Conservation (phyloP, 1,140 invertebrate species). For the Drosophila mauritiana region DNA sequence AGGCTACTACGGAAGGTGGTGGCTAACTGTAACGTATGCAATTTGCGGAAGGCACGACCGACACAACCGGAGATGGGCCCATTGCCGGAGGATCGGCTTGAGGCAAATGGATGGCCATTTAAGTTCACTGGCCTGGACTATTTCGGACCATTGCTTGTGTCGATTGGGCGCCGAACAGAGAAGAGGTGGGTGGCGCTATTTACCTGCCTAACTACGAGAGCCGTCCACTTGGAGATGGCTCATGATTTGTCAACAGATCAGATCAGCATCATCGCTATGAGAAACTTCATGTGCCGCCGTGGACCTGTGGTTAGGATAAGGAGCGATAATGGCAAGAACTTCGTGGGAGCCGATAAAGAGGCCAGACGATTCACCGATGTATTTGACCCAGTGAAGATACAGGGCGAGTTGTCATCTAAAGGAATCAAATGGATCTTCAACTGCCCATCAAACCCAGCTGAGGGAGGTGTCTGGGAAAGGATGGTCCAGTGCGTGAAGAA, state of each 20-base stretch:
- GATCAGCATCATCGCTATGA: slow-evolving; percentile 1
- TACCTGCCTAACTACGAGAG: neutral
- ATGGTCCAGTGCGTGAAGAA: slow-evolving; percentile 7
- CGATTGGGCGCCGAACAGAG: neutral
- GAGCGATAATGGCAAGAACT: neutral
- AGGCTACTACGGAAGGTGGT: neutral
- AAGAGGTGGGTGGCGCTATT: neutral
- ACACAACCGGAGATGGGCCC: neutral
- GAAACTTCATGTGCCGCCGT: neutral
- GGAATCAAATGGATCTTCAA: slow-evolving; percentile 19
- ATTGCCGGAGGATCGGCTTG: neutral
- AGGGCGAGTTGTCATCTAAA: slow-evolving; percentile 9
- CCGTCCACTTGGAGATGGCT: neutral
- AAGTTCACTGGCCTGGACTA: neutral
- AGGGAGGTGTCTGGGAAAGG: slow-evolving; percentile 4
- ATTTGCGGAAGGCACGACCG: neutral
- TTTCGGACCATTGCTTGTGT: neutral
- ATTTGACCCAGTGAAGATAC: neutral
- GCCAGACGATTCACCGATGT: neutral
- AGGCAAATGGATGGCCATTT: neutral
- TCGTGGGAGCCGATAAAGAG: neutral
- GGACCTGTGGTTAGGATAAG: neutral
- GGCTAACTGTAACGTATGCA: neutral
- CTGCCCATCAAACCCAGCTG: slow-evolving; percentile 18
- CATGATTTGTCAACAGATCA: neutral